These are phyloP conservation scores for Macroramphosus scolopax DNA, from an alignment of 2,797 vertebrate species.

Conservation along the genomic window DNA sequence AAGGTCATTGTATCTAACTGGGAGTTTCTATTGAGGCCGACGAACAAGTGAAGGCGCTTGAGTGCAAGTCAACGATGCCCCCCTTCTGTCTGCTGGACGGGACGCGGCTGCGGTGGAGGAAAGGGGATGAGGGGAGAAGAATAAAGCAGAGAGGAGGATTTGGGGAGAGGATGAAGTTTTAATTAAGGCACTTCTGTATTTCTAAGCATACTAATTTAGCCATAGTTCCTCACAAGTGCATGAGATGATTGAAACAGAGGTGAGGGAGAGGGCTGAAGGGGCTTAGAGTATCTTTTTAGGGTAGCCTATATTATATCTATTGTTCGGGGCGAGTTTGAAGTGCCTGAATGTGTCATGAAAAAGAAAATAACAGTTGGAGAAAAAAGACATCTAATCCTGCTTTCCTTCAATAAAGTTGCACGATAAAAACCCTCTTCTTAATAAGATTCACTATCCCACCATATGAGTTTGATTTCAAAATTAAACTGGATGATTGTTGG, in stretches of 20 bases:
- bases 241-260: slow-evolving; percentile 67
- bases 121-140: slow-evolving; percentile 57
- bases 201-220: slow-evolving; percentile 73
- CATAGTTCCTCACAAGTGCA: slow-evolving; percentile 67
- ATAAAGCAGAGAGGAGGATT: slow-evolving; percentile 55
- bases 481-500: background rate
- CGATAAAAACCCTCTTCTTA: slow-evolving; percentile 1
- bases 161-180: slow-evolving; percentile 69
- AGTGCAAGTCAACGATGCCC: slow-evolving; percentile 74
- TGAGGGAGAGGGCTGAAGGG: slow-evolving; percentile 46
- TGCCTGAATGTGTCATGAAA: slow-evolving; percentile 54
- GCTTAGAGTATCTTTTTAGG: slow-evolving; percentile 28
- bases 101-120: slow-evolving; percentile 44
- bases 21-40: slow-evolving; percentile 62
- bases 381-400: slow-evolving; percentile 17
- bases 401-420: slow-evolving; percentile 6
- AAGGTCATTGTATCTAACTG: slow-evolving; percentile 75
- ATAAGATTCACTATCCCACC: background rate
- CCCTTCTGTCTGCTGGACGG: slow-evolving; percentile 57
- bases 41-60: slow-evolving; percentile 60
- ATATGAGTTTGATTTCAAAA: slow-evolving; percentile 1
- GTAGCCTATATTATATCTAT: slow-evolving; percentile 62
- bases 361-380: slow-evolving; percentile 56
- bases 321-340: slow-evolving; percentile 55
- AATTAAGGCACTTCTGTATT: slow-evolving; percentile 74